phyloP scores from a whole-genome alignment of 2,888 invertebrate species.

The Ochropleura plecta region DNA sequence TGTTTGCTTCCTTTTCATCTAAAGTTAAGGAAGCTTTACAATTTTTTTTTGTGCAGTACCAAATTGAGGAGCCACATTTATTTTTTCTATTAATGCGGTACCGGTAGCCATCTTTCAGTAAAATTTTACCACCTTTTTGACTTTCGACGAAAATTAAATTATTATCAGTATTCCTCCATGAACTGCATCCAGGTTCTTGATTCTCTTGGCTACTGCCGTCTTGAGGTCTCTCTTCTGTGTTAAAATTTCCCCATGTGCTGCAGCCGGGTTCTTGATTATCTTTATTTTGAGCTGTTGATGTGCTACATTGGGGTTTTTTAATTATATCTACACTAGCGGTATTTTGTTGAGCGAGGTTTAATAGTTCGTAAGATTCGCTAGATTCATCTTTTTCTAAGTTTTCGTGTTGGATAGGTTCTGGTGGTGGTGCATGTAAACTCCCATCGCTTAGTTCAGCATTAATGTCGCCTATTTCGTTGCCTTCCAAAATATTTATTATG shows the following conservation, averaged over 20 bases:
- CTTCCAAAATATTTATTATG: constrained; percentile 35
- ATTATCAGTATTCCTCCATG: constrained; percentile 27
- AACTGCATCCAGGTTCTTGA: constrained; percentile 28
- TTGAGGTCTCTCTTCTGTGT: constrained; percentile 33
- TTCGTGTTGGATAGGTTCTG: constrained; percentile 33
- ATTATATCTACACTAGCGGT: constrained; percentile 16
- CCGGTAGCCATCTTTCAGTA: constrained; percentile 37
- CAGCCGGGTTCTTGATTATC: constrained; percentile 39
- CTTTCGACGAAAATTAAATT: constrained; percentile 39
- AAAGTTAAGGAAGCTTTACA: constrained; percentile 43
- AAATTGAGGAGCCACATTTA: constrained; percentile 40
- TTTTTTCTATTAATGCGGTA: constrained; percentile 45
- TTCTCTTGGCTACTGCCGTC: constrained; percentile 22
- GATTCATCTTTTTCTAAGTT: constrained; percentile 29
- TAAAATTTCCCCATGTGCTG: constrained; percentile 39
- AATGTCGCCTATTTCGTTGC: constrained; percentile 31
- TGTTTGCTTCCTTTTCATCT: constrained; percentile 45
- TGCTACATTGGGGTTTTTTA: constrained; percentile 29
- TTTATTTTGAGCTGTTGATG: constrained; percentile 39
- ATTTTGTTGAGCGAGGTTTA: constrained; percentile 32
- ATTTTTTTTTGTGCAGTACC: constrained; percentile 41
- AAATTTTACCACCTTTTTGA: constrained; percentile 39
- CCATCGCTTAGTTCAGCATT: constrained; percentile 27
- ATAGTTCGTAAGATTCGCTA: constrained; percentile 31
- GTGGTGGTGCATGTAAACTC: constrained; percentile 26